These are phyloP conservation scores for Exaiptasia diaphana DNA, from an alignment of 64 coral and sea anemone genomes.

Conservation along the genomic window DNA sequence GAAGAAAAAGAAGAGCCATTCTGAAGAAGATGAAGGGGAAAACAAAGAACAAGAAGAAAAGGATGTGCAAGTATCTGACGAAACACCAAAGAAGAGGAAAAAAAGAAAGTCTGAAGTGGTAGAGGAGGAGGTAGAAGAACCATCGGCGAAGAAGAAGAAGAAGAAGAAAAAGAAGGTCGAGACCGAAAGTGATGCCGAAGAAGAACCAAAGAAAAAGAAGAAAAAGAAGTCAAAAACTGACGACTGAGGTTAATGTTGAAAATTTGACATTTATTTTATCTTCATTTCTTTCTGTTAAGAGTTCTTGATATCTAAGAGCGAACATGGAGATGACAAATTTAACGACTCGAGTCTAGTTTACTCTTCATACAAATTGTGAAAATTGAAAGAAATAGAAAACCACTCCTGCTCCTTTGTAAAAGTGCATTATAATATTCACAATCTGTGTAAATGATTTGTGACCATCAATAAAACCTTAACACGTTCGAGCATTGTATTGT, in stretches of 20 bases:
- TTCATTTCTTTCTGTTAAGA: too few species aligned
- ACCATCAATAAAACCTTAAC: too few species aligned
- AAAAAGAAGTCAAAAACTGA: slow-evolving; percentile 55
- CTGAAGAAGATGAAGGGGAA: not conserved
- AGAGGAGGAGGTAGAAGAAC: slow-evolving; percentile 17
- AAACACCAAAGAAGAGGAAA: slow-evolving; percentile 44
- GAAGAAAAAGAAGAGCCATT: slow-evolving; percentile 56
- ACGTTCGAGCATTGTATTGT: too few species aligned
- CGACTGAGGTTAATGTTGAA: slow-evolving; percentile 17
- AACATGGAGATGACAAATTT: too few species aligned
- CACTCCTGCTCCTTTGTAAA: too few species aligned
- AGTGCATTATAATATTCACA: too few species aligned
- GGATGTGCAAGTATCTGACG: not conserved
- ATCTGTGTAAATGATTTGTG: too few species aligned
- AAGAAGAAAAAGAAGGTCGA: slow-evolving; percentile 38
- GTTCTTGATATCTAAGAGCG: too few species aligned
- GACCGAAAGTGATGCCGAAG: not conserved
- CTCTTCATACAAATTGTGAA: too few species aligned
- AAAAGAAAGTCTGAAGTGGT: slow-evolving; percentile 48
- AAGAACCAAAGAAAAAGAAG: slow-evolving; percentile 40
- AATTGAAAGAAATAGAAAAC: too few species aligned
- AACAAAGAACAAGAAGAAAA: slow-evolving; percentile 33
- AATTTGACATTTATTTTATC: too few species aligned
- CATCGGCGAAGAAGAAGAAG: slow-evolving; percentile 52
- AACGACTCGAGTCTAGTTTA: too few species aligned